Evolutionary conservation across 2,113 vertebrate genomes (phyloP).

Genomic region (Centropus bengalensis): DNA sequence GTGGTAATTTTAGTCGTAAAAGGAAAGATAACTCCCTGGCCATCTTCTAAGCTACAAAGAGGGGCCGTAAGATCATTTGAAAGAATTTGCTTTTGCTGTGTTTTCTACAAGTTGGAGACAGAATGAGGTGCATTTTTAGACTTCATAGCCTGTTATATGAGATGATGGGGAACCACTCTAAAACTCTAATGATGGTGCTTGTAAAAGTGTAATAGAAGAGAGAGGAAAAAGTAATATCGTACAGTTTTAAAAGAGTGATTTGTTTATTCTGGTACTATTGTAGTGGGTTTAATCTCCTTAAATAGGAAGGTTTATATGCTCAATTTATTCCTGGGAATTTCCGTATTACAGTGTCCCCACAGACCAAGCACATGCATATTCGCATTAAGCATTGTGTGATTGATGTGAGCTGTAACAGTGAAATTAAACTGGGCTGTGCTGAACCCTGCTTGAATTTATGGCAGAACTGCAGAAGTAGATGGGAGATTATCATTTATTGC

Average conservation of each 20-base stretch:
- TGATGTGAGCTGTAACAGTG: background rate
- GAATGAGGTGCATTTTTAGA: background rate
- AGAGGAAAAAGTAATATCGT: background rate
- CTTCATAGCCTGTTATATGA: background rate
- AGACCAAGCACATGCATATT: background rate
- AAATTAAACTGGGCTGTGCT: background rate
- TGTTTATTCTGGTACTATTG: background rate
- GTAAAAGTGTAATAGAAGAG: background rate
- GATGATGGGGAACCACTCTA: background rate
- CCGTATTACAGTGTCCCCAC: background rate
- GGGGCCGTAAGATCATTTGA: background rate
- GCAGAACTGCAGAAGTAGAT: background rate
- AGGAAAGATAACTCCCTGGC: background rate
- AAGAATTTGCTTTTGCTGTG: background rate
- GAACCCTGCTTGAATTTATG: background rate
- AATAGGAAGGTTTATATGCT: background rate
- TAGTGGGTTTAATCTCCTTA: background rate
- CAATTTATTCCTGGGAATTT: background rate
- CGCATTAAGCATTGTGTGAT: background rate
- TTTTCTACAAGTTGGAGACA: background rate
- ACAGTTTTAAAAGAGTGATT: background rate
- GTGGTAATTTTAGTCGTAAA: slow-evolving; percentile 9
- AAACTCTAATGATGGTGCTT: background rate
- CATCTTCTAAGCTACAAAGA: slow-evolving; percentile 2
- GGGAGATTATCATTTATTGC: background rate